Base-by-base conservation (phyloP, 1,140 invertebrate genomes). In the Drosophila eugracilis region DNA sequence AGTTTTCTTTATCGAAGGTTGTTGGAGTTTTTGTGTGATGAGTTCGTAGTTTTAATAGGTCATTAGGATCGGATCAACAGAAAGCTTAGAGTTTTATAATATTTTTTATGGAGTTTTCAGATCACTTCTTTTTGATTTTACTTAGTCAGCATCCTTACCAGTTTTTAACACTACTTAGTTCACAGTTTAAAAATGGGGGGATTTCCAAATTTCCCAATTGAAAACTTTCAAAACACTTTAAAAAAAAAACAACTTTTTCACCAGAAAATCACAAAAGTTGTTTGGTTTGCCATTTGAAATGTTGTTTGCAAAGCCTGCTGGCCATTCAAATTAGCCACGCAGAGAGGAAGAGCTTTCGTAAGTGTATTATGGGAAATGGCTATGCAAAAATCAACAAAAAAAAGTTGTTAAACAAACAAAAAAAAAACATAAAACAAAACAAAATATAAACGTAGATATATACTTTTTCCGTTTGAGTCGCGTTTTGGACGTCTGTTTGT, bases 11-110 rank as follows among this genome's bases (percentile, higher is more conserved):
- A 28, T 30, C 6, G 47, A 59, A 72, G 67, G 67, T 72, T 72
- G 67, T 72, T 72, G 39, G 21, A 34, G 39, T 3, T 6, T 42
- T 6, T 14, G 12, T 6, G 41, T 22, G 48, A 41, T 41, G 10
- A 41, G 21, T 7, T 72, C 39, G 71, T 60, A 47, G 48, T 72
- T 52, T 60, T 72, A 47, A 39, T 71, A 50, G 70, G 5, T 7
- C 12, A 22, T 42, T n/a, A 41, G n/a, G n/a, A n/a, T n/a, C n/a
- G n/a, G n/a, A n/a, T n/a, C n/a, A n/a, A n/a, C n/a, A n/a, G n/a
- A n/a, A n/a, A n/a, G n/a, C n/a, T n/a, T n/a, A n/a, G n/a, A n/a
- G n/a, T n/a, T n/a, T n/a, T n/a, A n/a, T n/a, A n/a, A n/a, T n/a
- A n/a, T n/a, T n/a, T n/a, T n/a, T n/a, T n/a, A n/a, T n/a, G n/a